These are phyloP conservation scores for Xenopus laevis DNA, from an alignment of 2,113 vertebrate genomes.

Conservation along the genomic window DNA sequence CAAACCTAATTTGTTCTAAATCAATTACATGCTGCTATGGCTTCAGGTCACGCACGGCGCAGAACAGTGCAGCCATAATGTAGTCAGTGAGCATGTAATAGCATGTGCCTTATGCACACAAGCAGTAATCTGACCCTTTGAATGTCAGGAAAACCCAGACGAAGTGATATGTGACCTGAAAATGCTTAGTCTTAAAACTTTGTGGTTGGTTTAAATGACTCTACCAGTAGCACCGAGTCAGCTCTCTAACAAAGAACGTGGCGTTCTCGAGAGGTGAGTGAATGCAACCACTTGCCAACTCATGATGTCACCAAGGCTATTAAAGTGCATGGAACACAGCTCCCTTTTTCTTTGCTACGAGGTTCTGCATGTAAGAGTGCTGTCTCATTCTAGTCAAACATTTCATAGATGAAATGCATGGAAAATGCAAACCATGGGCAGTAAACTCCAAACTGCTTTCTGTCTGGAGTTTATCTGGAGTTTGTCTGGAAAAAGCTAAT, in stretches of 20 bases:
- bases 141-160: conserved; percentile 13
- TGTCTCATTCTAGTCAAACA: not conserved
- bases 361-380: not conserved
- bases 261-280: conserved; percentile 44
- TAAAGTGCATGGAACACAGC: conserved; percentile 12
- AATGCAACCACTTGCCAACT: conserved; percentile 43
- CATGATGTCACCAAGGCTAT: conserved; percentile 54
- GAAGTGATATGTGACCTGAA: not conserved
- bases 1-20: not conserved
- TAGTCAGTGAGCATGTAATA: conserved; percentile 1
- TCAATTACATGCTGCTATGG: not conserved
- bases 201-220: conserved; percentile 29
- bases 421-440: not conserved
- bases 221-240: conserved; percentile 50
- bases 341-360: not conserved
- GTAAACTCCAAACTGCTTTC: not conserved
- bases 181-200: rapidly evolving
- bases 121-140: conserved; percentile 12
- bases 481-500: not conserved
- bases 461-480: too few relatives aligned
- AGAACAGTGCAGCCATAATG: not conserved
- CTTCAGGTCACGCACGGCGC: conserved; percentile 6
- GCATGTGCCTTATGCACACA: conserved; percentile 9
- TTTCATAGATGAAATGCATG: conserved; percentile 10
- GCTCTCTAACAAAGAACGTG: conserved; percentile 27